Base-by-base conservation (phyloP, 2,113 vertebrate species). In the Coptodon bakossiorum region DNA sequence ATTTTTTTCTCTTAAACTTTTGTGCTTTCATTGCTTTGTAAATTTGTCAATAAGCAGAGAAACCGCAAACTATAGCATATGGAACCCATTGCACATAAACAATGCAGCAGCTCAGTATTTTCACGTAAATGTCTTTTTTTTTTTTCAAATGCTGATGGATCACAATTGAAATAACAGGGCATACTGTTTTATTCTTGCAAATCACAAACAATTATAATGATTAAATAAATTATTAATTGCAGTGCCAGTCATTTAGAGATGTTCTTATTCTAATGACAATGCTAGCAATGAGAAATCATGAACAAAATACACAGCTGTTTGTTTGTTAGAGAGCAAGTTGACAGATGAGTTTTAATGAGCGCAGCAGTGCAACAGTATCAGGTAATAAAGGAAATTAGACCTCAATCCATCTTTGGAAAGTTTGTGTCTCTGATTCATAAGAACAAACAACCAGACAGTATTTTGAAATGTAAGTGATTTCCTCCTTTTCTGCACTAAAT, bases 281-380 rank as follows among this genome's bases (percentile, higher is more conserved):
- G 90, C 89, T 96, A 95, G 95, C 95, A 88, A 86, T 95, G 95
- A 95, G 94, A 94, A 95, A 96, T 96, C 92, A 89, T 92, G 86
- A 88, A 92, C 92, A 78, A 73, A 73, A 73, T 9, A 4, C 90
- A 93, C 89, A 90, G 88, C 87, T 91, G 83, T 91, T 91, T 93
- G 92, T 52, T 87, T 93, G 92, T 52, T 83, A 80, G 82, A 24
- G 40, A 90, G 90, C 89, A 17, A 86, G 88, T 59, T 96, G 95
- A 96, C 90, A 83, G 95, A 95, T 93, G 95, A 94, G 57, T 93
- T 95, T 95, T 96, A 96, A 96, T 96, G 95, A 95, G 94, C 86
- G 83, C 92, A 94, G 93, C 87, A 43, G 92, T 89, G 89, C 95
- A 93, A 95, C 92, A 91, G 91, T 94, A 92, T 95, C 94, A 95